A percentile compares a stretch with the other conserved stretches of the same genome.
phyloP scores from a whole-genome alignment of 1,140 invertebrate species.

The Drosophila kepulauana region DNA sequence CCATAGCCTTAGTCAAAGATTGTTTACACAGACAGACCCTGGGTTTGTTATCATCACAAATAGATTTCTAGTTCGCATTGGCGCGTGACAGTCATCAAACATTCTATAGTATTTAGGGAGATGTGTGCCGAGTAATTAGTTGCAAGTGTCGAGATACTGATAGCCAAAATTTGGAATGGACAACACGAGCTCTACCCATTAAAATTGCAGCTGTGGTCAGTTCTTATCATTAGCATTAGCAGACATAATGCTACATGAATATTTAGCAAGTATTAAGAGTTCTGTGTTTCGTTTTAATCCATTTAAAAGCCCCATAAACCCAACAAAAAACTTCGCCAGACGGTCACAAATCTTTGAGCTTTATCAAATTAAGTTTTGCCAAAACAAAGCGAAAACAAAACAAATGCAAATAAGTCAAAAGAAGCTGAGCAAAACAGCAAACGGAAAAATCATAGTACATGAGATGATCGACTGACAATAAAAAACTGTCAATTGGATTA shows the following conservation, averaged over 20 bases:
- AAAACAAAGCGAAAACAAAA: slow-evolving; percentile 5
- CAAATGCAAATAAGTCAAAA: slow-evolving; percentile 21
- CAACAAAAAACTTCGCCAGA: background rate
- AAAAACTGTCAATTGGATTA: slow-evolving; percentile 42
- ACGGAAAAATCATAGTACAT: slow-evolving; percentile 17
- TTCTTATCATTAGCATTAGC: slow-evolving; percentile 21
- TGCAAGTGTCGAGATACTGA: slow-evolving; percentile 32
- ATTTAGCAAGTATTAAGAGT: slow-evolving; percentile 3
- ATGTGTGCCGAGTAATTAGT: slow-evolving; percentile 67
- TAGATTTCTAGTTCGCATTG: slow-evolving; percentile 38
- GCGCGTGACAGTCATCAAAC: slow-evolving; percentile 70
- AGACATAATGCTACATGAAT: slow-evolving; percentile 8
- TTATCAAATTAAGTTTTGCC: background rate
- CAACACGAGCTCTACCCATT: slow-evolving; percentile 19
- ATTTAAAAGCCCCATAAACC: slow-evolving; percentile 17
- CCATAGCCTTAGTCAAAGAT: background rate
- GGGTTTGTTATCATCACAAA: slow-evolving; percentile 21
- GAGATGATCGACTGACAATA: slow-evolving; percentile 7
- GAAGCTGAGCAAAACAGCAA: slow-evolving; percentile 12
- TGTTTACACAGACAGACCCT: slow-evolving; percentile 1
- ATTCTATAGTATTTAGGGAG: slow-evolving; percentile 13
- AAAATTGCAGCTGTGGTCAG: slow-evolving; percentile 15
- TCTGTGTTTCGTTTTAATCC: background rate
- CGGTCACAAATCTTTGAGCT: background rate
- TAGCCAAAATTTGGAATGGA: slow-evolving; percentile 11